Evolutionary conservation across 2,888 invertebrate genomes (phyloP), one percentile per base, ranked within the genome.

Genomic region (Epinotia demarniana): DNA sequence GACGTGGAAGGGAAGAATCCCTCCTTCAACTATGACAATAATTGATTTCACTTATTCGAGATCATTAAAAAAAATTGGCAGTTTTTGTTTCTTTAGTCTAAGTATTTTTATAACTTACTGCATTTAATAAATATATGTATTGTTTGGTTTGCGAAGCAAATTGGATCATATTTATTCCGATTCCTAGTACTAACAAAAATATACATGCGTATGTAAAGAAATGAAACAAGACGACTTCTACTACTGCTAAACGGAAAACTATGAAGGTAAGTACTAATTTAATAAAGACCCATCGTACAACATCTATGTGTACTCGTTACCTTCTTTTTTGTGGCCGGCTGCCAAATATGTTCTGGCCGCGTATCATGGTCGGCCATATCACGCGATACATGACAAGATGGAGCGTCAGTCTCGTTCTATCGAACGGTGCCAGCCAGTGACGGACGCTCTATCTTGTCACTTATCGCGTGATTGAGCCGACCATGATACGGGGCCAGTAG

Each of bases 1-100:
- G 82, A 86, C 11, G 77, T 80, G 46, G 79, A 81, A 66, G 81
- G 79, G 5, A 80, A 85, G 60, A 81, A 80, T 9, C 85, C 86
- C 0, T 82, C 84, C 1, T 73, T 84, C 19, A 85, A 77, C 58
- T 86, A 86, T 64, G 81, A 81, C 3, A 80, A 79, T 72, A 79
- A 81, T 61, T 82, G 75, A 78, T 53, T 53, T 53, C 53, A 53
- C 53, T n/a, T 1, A 49, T 49, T 13, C 53, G 53, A 53, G 53
- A 9, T 27, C 2, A 0, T 19, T 39, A 9, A 39, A 39, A 9
- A 39, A 39, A 12, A 57, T 19, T 57, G 19, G n/a, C 23, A 53
- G 23, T 4, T 11, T 49, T 49, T 33, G 49, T 49, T 53, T 53
- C n/a, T 16, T 53, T n/a, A 8, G 53, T 53, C n/a, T 53, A 53